Evolutionary conservation across 1,140 invertebrate genomes (phyloP).

Genomic region (Zaprionus nigranus): DNA sequence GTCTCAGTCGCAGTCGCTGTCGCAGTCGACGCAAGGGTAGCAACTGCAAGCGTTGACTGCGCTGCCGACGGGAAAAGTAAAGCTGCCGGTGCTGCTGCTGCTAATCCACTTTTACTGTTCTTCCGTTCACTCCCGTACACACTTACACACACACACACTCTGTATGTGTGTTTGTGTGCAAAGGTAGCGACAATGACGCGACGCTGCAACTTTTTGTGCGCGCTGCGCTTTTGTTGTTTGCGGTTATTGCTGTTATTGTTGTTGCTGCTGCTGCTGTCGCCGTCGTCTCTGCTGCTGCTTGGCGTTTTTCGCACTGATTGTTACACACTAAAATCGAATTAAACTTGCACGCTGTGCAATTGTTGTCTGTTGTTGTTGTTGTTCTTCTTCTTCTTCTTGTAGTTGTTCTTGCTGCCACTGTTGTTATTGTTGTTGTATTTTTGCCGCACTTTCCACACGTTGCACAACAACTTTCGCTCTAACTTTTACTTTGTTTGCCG

Average conservation of each 20-base stretch:
- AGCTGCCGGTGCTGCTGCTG: constrained; percentile 50
- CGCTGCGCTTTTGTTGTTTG: constrained; percentile 56
- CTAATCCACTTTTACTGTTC: constrained; percentile 74
- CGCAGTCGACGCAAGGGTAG: constrained; percentile 4
- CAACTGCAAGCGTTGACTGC: constrained; percentile 28
- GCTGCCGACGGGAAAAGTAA: constrained; percentile 38
- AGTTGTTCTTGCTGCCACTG: constrained; percentile 6
- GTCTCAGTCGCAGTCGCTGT: constrained; percentile 32
- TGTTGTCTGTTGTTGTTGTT: constrained; percentile 16
- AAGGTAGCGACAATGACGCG: constrained; percentile 42
- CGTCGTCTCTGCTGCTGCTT: constrained; percentile 29
- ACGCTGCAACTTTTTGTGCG: constrained; percentile 28
- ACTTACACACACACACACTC: constrained; percentile 8
- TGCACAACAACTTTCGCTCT: constrained; percentile 72
- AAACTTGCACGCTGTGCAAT: constrained; percentile 61
- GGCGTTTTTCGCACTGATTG: constrained; percentile 66
- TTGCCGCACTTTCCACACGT: constrained; percentile 71
- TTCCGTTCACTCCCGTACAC: constrained; percentile 28
- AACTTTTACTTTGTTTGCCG: constrained; percentile 76
- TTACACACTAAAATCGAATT: constrained; percentile 80
- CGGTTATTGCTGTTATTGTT: constrained; percentile 29
- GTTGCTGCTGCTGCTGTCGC: constrained; percentile 12
- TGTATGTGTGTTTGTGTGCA: constrained; percentile 6
- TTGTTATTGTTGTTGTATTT: constrained; percentile 38
- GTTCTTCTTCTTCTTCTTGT: constrained; percentile 4